Evolutionary conservation across 2,797 vertebrate genomes (phyloP).

Genomic region (Diglossa cyanea): DNA sequence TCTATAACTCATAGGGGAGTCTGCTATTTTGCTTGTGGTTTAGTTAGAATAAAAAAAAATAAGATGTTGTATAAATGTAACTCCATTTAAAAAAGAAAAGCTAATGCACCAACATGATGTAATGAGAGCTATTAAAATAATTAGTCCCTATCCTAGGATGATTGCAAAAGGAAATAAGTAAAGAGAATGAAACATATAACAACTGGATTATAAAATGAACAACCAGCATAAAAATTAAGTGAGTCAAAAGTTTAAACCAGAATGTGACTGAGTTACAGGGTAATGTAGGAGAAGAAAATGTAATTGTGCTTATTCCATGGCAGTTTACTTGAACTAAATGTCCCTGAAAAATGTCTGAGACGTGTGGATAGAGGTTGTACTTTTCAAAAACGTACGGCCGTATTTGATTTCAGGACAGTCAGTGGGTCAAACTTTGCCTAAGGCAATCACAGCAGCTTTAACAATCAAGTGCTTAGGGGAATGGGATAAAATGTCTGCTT

Average conservation of each 20-base stretch:
- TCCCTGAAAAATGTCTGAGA: neutral
- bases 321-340: neutral
- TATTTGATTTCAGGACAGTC: slow-evolving; percentile 3
- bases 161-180: slow-evolving; percentile 55
- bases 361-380: accelerated
- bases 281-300: neutral
- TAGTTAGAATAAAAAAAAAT: neutral
- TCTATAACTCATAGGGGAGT: neutral
- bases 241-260: slow-evolving; percentile 32
- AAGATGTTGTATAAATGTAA: neutral
- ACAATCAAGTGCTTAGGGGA: neutral
- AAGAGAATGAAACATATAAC: slow-evolving; percentile 37
- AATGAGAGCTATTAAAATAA: slow-evolving; percentile 61
- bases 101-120: slow-evolving; percentile 28
- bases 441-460: slow-evolving; percentile 1
- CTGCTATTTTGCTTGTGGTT: slow-evolving; percentile 2
- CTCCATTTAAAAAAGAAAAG: slow-evolving; percentile 27
- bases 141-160: slow-evolving; percentile 41
- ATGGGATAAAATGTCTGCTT: neutral
- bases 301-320: neutral
- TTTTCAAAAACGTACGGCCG: neutral
- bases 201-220: slow-evolving; percentile 44
- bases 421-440: neutral
- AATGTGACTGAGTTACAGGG: neutral
- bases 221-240: slow-evolving; percentile 30